Percentiles rank a stretch among this genome's conserved stretches.
Evolutionary conservation across 2,113 vertebrate species (phyloP).

Genomic region (Dipodomys ordii): DNA sequence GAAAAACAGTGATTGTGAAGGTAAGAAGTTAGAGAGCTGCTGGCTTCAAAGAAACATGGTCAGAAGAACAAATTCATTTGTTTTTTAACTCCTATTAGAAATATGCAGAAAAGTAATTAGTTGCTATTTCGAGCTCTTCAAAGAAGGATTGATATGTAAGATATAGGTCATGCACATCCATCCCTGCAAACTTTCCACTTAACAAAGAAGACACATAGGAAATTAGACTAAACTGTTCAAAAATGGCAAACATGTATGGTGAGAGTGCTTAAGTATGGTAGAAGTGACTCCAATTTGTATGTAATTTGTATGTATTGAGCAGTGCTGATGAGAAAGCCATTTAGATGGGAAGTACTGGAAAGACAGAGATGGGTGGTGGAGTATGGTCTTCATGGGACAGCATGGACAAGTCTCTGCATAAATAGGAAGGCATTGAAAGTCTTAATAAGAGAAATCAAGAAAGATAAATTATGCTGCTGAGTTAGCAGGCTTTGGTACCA

Average conservation of each 20-base stretch:
- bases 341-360: not conserved
- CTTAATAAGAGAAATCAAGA: not conserved
- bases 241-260: not conserved
- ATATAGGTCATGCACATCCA: not conserved
- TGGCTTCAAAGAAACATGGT: not conserved
- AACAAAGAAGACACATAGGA: not conserved
- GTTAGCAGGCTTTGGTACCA: not conserved
- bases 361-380: not conserved
- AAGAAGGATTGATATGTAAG: not conserved
- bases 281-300: not conserved
- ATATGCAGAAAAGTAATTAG: not conserved
- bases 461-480: not conserved
- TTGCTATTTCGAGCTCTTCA: not conserved
- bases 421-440: not conserved
- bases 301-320: constrained; percentile 1
- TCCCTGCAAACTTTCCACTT: not conserved
- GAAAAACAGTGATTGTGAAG: not conserved
- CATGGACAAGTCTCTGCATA: not conserved
- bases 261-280: not conserved
- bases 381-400: not conserved
- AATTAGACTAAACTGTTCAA: not conserved
- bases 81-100: not conserved
- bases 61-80: not conserved
- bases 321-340: not conserved
- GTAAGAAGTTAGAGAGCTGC: not conserved